Evolutionary conservation across 1,140 invertebrate species (phyloP), one percentile per base, ranked within the genome.

Genomic region (Orius laevigatus): DNA sequence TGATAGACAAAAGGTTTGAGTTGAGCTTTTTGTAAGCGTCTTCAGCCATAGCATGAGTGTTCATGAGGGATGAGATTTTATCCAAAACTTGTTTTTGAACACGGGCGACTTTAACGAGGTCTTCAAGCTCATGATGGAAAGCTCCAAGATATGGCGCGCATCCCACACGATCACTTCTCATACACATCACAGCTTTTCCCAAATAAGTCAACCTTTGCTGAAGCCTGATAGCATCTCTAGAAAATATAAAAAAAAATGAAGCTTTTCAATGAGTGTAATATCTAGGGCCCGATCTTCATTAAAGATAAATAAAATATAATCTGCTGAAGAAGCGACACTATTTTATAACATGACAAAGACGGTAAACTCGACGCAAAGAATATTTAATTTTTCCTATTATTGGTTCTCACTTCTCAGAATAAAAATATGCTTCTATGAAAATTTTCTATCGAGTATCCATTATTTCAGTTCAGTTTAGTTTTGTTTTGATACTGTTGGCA

Each of bases 131-230:
- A 52, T 90, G 79, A 36, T 94, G 67, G 54, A 94, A 82, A 56
- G 94, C 80, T 2, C 88, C 85, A 56, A 82, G 72, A 53, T 79
- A 73, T 4, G 77, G 76, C 14, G 80, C 82, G 36, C 76, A 77
- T 10, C 79, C 81, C 35, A 78, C 74, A 58, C 82, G 79, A 50
- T 86, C 83, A 57, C 87, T 88, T 59, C 90, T 78, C 73, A 92
- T 82, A 63, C 90, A 95, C 68, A 96, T 84, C 36, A 95, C 83
- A n/a, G 92, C 91, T 56, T 90, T 73, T 1, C 89, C 87, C 58
- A 98, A 66, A 67, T 95, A 95, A 58, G 86, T 81, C 25, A 95
- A 75, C 42, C 92, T 74, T 61, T 92, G 70, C 10, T 72, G 64
- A 20, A 86, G 63, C 1, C 69, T 66, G 52, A 82, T 69, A 18